Conservation (phyloP, 2,113 vertebrate genomes). For the Phylloscopus whistleri region DNA sequence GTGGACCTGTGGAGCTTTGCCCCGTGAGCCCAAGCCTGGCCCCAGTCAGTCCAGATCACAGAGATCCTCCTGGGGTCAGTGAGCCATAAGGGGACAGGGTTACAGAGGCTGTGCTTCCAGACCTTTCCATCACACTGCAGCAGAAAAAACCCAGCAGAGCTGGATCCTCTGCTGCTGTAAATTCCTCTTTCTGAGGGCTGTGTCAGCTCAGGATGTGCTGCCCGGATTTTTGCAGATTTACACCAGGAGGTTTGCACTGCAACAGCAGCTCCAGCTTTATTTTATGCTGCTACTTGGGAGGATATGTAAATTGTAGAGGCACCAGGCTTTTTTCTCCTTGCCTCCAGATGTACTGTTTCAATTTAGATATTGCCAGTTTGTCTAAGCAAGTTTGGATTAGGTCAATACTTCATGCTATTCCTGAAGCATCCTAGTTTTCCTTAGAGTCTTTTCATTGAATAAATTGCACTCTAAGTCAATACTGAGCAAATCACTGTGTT, state of each 20-base stretch:
- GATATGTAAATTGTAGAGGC: conserved; percentile 34
- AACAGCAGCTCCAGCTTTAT: background rate
- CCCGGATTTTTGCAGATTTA: background rate
- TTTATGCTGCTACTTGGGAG: background rate
- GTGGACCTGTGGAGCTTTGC: background rate
- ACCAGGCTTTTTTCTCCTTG: conserved; percentile 20
- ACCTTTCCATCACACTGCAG: background rate
- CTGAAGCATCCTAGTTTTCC: conserved; percentile 15
- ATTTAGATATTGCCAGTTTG: conserved; percentile 16
- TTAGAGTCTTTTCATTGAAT: conserved; percentile 22
- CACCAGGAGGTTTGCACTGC: conserved; percentile 41
- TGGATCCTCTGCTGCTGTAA: background rate
- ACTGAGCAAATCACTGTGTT: conserved; percentile 34
- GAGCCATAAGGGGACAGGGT: background rate
- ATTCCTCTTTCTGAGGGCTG: background rate
- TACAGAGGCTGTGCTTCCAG: background rate
- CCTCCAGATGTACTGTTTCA: conserved; percentile 37
- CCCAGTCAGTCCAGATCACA: background rate
- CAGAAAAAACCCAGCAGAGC: background rate
- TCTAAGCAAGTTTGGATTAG: conserved; percentile 36
- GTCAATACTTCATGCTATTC: conserved; percentile 31
- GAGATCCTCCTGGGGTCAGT: background rate
- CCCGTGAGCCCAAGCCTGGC: background rate
- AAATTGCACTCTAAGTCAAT: conserved; percentile 23
- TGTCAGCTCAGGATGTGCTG: background rate